Evolutionary conservation across 2,888 invertebrate species (phyloP), one percentile per base, ranked within the genome.

Genomic region (Eupithecia insigniata): DNA sequence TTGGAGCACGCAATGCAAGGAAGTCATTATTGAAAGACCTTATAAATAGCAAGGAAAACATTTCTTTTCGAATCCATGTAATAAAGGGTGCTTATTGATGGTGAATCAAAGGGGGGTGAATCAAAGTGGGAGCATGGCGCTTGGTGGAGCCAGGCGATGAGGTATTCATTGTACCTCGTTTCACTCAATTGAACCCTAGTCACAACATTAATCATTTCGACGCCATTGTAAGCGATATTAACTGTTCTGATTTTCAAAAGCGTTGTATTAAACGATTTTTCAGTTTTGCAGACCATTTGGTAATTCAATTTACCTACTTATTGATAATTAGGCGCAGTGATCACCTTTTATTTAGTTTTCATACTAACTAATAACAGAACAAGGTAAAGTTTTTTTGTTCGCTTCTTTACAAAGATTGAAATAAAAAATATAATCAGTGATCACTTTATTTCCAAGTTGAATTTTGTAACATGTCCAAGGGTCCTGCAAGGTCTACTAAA

Each of bases 1-100:
- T 78, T 75, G 72, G 74, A 74, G 81, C 86, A 86, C 85, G 85
- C 85, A 78, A 85, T 82, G 78, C 76, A 80, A 80, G 82, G 82
- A 88, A 87, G 85, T 87, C 86, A 84, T 87, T 87, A 88, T 86
- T 87, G 85, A 87, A 84, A 85, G 83, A 81, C 79, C 85, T 85
- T 83, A 85, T 14, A 36, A 62, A 62, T 34, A 34, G 36, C 36
- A 64, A 16, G 22, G 64, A 83, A 79, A 87, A 87, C 79, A 86
- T 87, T 87, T 84, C 81, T 87, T 87, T 84, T 83, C 81, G 79
- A 86, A 84, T 83, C 84, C 73, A 85, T 82, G 87, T 84, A 80
- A 81, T 81, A 84, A 82, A 80, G 80, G 83, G 81, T 79, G 82
- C 80, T 85, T 84, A 84, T 80, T 81, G 81, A 76, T 73, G 79